Percentiles rank a stretch among this genome's conserved stretches.
Conservation (phyloP, 2,888 invertebrate species). For the Xiphydria camelus region DNA sequence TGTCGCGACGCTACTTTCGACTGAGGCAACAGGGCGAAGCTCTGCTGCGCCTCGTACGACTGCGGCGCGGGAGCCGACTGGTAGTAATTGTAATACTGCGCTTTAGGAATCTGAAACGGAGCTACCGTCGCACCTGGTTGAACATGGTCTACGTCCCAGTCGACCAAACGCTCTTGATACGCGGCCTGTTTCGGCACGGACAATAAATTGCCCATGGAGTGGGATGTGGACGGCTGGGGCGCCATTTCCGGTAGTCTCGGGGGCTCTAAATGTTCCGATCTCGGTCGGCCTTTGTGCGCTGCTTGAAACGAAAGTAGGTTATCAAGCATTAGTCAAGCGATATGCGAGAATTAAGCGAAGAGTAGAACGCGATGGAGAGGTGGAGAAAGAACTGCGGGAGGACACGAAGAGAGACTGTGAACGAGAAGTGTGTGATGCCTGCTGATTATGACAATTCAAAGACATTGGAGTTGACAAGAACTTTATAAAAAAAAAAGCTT, state of each 20-base stretch:
- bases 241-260: conserved; percentile 36
- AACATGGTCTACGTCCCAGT: conserved; percentile 45
- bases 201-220: conserved; percentile 54
- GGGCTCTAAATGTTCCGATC: conserved; percentile 53
- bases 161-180: conserved; percentile 49
- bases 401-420: too few relatives aligned
- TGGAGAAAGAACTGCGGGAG: too few relatives aligned
- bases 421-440: too few relatives aligned
- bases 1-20: conserved; percentile 22
- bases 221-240: conserved; percentile 47
- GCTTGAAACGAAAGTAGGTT: conserved; percentile 46
- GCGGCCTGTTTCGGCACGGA: conserved; percentile 43
- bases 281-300: conserved; percentile 53
- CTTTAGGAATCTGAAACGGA: conserved; percentile 18
- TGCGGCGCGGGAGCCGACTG: conserved; percentile 22
- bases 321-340: conserved; percentile 48
- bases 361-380: too few relatives aligned
- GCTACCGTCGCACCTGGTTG: conserved; percentile 48
- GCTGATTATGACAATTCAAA: too few relatives aligned
- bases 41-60: conserved; percentile 27
- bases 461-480: too few relatives aligned
- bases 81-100: conserved; percentile 22
- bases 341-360: neutral
- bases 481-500: too few relatives aligned
- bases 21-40: conserved; percentile 14